A percentile compares a stretch with the other conserved stretches of the same genome.
Conservation (phyloP, 2,113 vertebrate species). For the Pterocles burchelli region DNA sequence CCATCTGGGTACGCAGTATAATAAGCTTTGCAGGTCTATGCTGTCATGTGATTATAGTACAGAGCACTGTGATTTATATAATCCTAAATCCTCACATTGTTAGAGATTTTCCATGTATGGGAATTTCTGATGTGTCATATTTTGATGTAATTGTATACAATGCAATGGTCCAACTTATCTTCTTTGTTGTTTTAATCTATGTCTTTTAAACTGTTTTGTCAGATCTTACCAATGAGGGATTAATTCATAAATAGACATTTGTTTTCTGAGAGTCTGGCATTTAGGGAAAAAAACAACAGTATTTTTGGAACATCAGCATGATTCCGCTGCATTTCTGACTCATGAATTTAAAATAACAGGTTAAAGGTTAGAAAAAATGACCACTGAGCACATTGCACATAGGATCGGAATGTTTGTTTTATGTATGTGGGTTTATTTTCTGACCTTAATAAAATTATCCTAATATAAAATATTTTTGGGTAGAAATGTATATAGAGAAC, state of each 20-base stretch:
- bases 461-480: background rate
- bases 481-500: background rate
- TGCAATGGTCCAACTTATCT: background rate
- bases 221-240: background rate
- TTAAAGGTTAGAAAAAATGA: background rate
- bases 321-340: background rate
- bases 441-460: background rate
- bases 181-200: conserved; percentile 24
- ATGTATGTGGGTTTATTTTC: background rate
- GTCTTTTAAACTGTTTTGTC: background rate
- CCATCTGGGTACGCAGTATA: conserved; percentile 71
- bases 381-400: background rate
- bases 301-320: background rate
- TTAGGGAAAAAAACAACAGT: background rate
- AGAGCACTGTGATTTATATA: conserved; percentile 43
- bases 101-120: background rate
- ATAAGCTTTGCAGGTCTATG: conserved; percentile 70
- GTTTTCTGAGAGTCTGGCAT: background rate
- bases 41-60: conserved; percentile 36
- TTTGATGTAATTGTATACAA: conserved; percentile 3
- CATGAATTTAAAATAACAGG: background rate
- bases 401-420: background rate
- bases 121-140: conserved; percentile 41
- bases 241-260: conserved; percentile 19
- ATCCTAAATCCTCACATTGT: conserved; percentile 37